Evolutionary conservation across 2,797 vertebrate species (phyloP).

Genomic region (Chloroceryle amazona): DNA sequence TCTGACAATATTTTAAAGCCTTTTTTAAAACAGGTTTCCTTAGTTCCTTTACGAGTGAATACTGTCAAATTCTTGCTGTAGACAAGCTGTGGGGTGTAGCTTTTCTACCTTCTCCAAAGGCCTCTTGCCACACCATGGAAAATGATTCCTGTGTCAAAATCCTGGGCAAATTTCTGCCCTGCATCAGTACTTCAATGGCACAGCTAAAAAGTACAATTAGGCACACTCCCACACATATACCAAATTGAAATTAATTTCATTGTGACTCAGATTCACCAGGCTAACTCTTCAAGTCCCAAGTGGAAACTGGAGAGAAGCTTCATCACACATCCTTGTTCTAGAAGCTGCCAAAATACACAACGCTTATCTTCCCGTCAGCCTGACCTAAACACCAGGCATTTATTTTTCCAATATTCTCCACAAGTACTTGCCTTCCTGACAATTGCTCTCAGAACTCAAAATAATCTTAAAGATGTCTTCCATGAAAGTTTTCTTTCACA

Average conservation of each 20-base stretch:
- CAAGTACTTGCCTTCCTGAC: not conserved
- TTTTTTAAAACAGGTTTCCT: not conserved
- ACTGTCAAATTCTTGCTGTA: not conserved
- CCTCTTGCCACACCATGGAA: not conserved
- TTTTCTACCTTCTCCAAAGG: not conserved
- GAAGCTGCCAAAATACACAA: not conserved
- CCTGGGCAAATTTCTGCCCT: not conserved
- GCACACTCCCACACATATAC: not conserved
- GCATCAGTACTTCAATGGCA: not conserved
- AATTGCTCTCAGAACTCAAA: not conserved
- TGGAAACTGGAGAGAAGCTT: not conserved
- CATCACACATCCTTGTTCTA: not conserved
- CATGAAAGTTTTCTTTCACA: not conserved
- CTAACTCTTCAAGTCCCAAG: not conserved
- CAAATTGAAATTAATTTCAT: not conserved
- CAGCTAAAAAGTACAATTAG: not conserved
- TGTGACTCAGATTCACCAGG: not conserved
- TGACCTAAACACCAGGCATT: not conserved
- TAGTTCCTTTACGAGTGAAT: not conserved
- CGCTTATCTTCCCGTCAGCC: not conserved
- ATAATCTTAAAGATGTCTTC: not conserved
- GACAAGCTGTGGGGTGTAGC: rapidly evolving
- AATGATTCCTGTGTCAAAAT: not conserved
- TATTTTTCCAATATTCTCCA: not conserved
- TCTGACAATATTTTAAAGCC: not conserved